Conservation (phyloP, 2,797 vertebrate species). For the Enteromius radiatus region DNA sequence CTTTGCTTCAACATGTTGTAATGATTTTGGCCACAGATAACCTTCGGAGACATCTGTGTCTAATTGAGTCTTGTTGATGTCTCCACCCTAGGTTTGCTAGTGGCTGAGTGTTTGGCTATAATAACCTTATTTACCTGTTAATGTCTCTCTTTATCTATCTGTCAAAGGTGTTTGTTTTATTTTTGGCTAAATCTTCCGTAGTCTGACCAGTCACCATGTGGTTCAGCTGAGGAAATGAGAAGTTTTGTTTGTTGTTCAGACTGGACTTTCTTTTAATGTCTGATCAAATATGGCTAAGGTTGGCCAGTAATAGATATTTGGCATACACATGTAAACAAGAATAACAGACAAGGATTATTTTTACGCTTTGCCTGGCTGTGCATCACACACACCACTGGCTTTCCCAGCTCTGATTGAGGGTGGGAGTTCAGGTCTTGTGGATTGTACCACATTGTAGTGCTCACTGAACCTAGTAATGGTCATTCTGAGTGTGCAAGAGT, state of each 20-base stretch:
- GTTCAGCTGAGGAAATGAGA: constrained; percentile 7
- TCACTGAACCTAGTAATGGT: constrained; percentile 16
- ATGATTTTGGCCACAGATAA: constrained; percentile 30
- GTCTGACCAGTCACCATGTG: not conserved
- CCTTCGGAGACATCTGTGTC: constrained; percentile 23
- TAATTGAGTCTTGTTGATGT: constrained; percentile 26
- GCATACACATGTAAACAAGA: constrained; percentile 18
- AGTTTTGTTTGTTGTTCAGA: constrained; percentile 5
- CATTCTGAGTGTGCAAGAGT: not conserved
- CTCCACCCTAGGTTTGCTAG: not conserved
- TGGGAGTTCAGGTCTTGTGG: constrained; percentile 10
- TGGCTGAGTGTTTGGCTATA: not conserved
- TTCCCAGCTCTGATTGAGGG: constrained; percentile 25
- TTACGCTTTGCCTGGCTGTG: constrained; percentile 30
- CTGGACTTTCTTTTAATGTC: constrained; percentile 19
- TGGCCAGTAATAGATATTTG: constrained; percentile 2
- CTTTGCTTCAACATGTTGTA: constrained; percentile 30
- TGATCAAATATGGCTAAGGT: constrained; percentile 22
- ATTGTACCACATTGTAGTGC: not conserved
- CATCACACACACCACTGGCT: constrained; percentile 29
- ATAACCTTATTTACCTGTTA: constrained; percentile 9
- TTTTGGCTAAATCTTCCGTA: not conserved
- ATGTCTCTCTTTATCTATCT: not conserved
- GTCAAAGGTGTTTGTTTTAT: not conserved
- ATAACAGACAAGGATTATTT: constrained; percentile 24